Percentiles rank a stretch among this genome's conserved stretches.
These are phyloP conservation scores for Bombylius major DNA, from an alignment of 2,888 invertebrate species.

Conservation along the genomic window DNA sequence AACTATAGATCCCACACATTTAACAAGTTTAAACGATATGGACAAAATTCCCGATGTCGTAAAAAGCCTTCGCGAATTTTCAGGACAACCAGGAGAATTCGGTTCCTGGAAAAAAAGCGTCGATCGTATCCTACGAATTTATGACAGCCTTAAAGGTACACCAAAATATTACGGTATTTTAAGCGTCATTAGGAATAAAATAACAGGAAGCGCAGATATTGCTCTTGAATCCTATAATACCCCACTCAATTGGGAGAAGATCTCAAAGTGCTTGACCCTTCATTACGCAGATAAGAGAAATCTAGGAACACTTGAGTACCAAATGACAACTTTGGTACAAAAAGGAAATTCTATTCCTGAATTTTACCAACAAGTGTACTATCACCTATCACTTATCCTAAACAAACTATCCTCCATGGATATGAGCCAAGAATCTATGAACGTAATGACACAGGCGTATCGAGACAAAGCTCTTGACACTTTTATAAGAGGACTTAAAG, in stretches of 20 bases:
- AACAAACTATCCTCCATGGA: constrained; percentile 16
- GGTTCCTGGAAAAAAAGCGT: no score
- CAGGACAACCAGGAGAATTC: no score
- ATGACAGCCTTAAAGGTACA: no score
- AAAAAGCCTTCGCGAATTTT: no score
- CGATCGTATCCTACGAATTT: no score
- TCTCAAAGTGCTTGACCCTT: constrained; percentile 5
- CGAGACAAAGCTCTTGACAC: constrained; percentile 17
- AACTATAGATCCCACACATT: no score
- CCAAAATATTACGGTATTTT: no score
- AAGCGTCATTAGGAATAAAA: no score
- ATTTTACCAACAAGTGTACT: constrained; percentile 15
- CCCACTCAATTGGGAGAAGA: constrained; percentile 7
- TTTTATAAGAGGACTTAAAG: constrained; percentile 15
- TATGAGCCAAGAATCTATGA: constrained; percentile 10
- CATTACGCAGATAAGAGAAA: constrained; percentile 12
- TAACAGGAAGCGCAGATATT: no score
- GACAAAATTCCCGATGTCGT: no score
- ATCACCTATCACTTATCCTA: constrained; percentile 16
- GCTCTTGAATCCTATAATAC: no score
- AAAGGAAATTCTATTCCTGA: constrained; percentile 10
- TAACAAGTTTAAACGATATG: no score
- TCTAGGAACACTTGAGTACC: constrained; percentile 10
- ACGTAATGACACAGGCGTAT: constrained; percentile 10
- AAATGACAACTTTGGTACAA: constrained; percentile 12